phyloP scores from a whole-genome alignment of 2,113 vertebrate species.

The Sphaerodactylus townsendi region DNA sequence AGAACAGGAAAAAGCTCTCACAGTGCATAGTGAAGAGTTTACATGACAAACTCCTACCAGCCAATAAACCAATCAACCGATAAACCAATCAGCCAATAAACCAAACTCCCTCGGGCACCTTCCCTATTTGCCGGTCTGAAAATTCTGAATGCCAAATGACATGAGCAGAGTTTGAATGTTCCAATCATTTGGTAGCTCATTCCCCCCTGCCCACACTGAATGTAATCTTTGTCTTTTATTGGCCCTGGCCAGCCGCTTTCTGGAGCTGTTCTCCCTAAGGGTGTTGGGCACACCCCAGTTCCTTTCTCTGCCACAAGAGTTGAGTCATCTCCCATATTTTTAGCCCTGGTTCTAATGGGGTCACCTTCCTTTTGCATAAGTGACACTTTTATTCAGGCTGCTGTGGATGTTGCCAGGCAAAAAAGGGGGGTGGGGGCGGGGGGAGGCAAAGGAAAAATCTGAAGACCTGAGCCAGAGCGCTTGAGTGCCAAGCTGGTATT shows the following conservation, averaged over 20 bases:
- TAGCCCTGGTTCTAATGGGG: neutral
- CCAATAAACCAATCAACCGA: no score
- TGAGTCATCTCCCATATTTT: neutral
- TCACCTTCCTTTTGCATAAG: neutral
- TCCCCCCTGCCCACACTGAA: neutral
- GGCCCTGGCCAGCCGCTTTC: neutral
- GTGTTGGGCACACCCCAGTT: neutral
- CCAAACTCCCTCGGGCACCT: neutral
- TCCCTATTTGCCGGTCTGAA: neutral
- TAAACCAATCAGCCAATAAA: no score
- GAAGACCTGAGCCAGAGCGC: neutral
- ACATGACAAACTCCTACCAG: no score
- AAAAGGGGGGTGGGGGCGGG: neutral
- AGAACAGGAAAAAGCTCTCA: no score
- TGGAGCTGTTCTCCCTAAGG: accelerated
- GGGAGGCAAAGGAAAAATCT: neutral
- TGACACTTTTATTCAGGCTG: accelerated
- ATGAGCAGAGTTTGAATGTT: neutral
- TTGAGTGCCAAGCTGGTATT: slow-evolving; percentile 25
- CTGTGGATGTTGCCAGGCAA: neutral
- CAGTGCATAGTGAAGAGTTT: no score
- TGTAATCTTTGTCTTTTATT: no score
- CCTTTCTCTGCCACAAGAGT: accelerated
- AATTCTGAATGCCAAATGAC: neutral
- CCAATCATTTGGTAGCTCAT: neutral